Base-by-base conservation (phyloP, 2,113 vertebrate species). In the Scomber scombrus region DNA sequence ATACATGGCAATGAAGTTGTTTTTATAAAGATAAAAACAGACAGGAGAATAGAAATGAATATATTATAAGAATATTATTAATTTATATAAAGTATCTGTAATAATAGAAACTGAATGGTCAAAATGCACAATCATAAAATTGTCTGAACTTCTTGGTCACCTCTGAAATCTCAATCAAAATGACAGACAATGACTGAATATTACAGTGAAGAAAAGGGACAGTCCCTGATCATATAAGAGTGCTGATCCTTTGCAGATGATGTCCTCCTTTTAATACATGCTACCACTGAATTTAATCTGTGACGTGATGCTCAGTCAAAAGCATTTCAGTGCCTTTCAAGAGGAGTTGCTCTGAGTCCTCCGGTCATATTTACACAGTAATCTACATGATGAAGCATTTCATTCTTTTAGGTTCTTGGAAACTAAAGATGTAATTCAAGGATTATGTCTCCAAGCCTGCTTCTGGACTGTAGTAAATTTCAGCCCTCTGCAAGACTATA, bases 211-310 rank as follows among this genome's bases (percentile, higher is more conserved):
- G 51, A 79, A 55, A 66, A 14, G 4, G 16, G 15, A 26, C 43
- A 29, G 65, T 84, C 40, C 52, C 64, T 51, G 49, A 68, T 87
- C 81, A 83, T 82, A 83, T 89, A 86, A 90, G 81, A 89, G 90
- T 85, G 86, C 67, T 77, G 57, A 69, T 87, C 70, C 75, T 83
- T 78, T 82, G 55, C 29, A 84, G 71, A 89, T 87, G 80, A 91
- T 88, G 83, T 89, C 71, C 83, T 92, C 85, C 88, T 90, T 92
- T 92, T 91, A 92, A 92, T 72, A 93, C 85, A 92, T 80, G 85
- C 92, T 88, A 93, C 86, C 89, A 90, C 88, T 80, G 31, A 71
- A 52, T 75, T 75, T 75, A 0, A 70, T 26, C 34, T 54, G 50
- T 47, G 58, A 85, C 46, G 34, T 46, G 45, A 75, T 0, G 2